Evolutionary conservation across 1,140 invertebrate species (phyloP).

Genomic region (Drosophila repleta): DNA sequence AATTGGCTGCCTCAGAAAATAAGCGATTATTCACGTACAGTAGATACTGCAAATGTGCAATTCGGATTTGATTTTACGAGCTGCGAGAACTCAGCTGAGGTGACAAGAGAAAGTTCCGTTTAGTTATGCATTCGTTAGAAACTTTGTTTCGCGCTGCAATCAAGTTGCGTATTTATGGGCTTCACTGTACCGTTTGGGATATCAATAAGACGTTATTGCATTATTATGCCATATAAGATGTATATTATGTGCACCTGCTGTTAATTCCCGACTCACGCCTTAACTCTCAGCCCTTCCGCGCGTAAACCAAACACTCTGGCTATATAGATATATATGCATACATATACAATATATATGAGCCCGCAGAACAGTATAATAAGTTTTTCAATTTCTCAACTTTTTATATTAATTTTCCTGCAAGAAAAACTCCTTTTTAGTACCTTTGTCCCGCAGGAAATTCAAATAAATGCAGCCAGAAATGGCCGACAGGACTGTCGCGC

Average conservation of each 20-base stretch:
- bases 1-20: constrained; percentile 9
- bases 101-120: neutral
- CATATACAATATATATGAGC: too few relatives aligned
- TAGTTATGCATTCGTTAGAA: neutral
- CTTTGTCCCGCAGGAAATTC: neutral
- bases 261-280: neutral
- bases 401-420: neutral
- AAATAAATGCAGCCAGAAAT: constrained; percentile 17
- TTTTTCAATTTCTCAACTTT: constrained; percentile 4
- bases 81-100: neutral
- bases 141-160: neutral
- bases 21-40: constrained; percentile 21
- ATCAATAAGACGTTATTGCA: too few relatives aligned
- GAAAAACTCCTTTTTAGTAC: neutral
- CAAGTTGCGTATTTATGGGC: neutral
- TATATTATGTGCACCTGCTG: too few relatives aligned
- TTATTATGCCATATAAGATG: too few relatives aligned
- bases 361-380: too few relatives aligned
- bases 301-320: too few relatives aligned
- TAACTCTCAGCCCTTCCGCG: neutral
- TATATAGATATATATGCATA: neutral
- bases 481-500: constrained; percentile 19
- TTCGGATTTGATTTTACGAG: constrained; percentile 10
- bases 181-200: neutral
- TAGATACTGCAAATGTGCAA: constrained; percentile 9